Conservation (phyloP, 2,797 vertebrate genomes). For the Eupleurogrammus muticus region DNA sequence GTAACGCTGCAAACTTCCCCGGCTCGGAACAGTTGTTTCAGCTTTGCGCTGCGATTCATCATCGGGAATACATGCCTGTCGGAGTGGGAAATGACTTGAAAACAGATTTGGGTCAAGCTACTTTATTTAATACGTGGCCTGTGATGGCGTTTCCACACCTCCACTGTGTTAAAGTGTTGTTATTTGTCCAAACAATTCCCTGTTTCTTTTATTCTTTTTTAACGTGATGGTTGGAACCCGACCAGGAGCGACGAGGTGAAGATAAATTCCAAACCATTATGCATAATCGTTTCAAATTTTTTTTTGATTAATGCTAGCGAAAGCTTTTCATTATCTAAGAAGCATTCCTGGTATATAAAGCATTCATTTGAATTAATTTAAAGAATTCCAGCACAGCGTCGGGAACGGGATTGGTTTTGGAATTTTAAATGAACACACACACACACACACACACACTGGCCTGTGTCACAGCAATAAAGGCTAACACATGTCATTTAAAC, state of each 20-base stretch:
- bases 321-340: constrained; percentile 69
- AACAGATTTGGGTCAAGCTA: neutral
- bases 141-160: constrained; percentile 12
- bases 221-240: constrained; percentile 37
- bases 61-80: neutral
- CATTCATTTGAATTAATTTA: constrained; percentile 66
- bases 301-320: constrained; percentile 68
- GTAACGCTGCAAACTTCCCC: neutral
- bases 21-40: constrained; percentile 16
- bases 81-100: constrained; percentile 16
- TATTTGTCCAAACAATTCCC: constrained; percentile 21
- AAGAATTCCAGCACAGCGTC: constrained; percentile 51
- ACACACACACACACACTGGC: constrained; percentile 10
- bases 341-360: constrained; percentile 68
- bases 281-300: constrained; percentile 61
- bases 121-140: constrained; percentile 13
- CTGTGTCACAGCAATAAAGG: constrained; percentile 50
- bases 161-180: constrained; percentile 3
- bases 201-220: constrained; percentile 45
- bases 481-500: constrained; percentile 78
- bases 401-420: constrained; percentile 54
- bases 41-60: constrained; percentile 11
- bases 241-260: constrained; percentile 44
- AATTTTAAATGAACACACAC: constrained; percentile 66
- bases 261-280: constrained; percentile 60